Evolutionary conservation across 2,888 invertebrate genomes (phyloP).

Genomic region (Drosophila rellima): DNA sequence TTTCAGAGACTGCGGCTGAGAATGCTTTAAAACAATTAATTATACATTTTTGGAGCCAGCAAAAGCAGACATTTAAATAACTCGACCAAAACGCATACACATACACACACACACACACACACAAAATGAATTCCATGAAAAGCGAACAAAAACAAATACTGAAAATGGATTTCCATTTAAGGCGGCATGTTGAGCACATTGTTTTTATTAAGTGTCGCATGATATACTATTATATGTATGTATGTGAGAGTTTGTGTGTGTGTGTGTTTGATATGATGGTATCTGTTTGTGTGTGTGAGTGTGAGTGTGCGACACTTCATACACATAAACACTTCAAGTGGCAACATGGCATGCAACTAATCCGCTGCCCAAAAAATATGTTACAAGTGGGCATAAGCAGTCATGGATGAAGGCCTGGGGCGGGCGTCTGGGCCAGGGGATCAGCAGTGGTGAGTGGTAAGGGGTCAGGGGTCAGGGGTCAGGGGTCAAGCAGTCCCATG

Average conservation of each 20-base stretch:
- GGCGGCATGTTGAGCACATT: constrained; percentile 83
- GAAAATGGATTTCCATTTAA: constrained; percentile 82
- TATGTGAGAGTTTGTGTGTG: constrained; percentile 11
- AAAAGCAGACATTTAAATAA: constrained; percentile 76
- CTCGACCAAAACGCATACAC: constrained; percentile 40
- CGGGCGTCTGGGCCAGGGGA: background rate
- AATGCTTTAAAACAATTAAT: constrained; percentile 78
- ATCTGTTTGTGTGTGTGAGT: constrained; percentile 28
- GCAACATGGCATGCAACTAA: constrained; percentile 83
- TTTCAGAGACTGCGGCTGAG: constrained; percentile 27
- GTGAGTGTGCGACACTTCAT: constrained; percentile 43
- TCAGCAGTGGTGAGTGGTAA: background rate
- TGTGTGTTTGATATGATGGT: constrained; percentile 13
- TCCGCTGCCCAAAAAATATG: constrained; percentile 81
- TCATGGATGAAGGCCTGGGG: constrained; percentile 13
- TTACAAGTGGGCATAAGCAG: constrained; percentile 75
- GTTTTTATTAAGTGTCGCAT: constrained; percentile 84
- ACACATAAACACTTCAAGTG: constrained; percentile 84
- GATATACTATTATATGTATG: constrained; percentile 69
- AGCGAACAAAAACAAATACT: constrained; percentile 65
- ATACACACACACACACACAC: constrained; percentile 17
- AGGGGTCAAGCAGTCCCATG: constrained; percentile 33
- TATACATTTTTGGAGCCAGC: constrained; percentile 59
- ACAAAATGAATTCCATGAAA: constrained; percentile 42
- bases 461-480: constrained; percentile 1